Conservation (phyloP, 92 coral and sea anemone genomes). For the Scolanthus callimorphus region DNA sequence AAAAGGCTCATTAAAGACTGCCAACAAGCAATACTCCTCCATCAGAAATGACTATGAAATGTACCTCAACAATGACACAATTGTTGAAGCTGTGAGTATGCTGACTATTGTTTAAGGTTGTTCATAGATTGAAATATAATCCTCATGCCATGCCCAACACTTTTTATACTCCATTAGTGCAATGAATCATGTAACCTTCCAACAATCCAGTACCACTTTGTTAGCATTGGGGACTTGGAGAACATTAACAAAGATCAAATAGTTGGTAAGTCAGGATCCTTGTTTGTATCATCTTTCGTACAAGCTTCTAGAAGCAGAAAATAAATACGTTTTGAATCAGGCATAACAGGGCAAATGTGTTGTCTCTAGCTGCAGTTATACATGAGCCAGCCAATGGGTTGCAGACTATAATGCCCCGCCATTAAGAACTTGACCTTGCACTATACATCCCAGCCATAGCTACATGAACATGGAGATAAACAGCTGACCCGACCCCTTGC, state of each 20-base stretch:
- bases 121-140: background rate
- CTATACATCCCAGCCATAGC: no score
- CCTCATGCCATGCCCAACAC: background rate
- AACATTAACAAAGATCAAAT: slow-evolving; percentile 52
- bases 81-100: slow-evolving; percentile 64
- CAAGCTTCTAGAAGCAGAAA: no score
- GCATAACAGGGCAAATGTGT: no score
- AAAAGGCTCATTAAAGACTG: slow-evolving; percentile 80
- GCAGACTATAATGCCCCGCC: no score
- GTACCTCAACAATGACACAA: slow-evolving; percentile 73
- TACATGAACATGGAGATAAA: no score
- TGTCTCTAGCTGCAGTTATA: no score
- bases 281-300: no score
- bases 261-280: slow-evolving; percentile 93
- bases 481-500: no score
- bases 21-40: slow-evolving; percentile 88
- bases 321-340: no score
- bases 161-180: slow-evolving; percentile 38
- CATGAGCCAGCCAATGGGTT: no score
- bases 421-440: no score
- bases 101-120: background rate
- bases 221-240: slow-evolving; percentile 55
- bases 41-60: slow-evolving; percentile 93
- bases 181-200: slow-evolving; percentile 70
- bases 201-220: slow-evolving; percentile 85